Evolutionary conservation across 2,113 vertebrate species (phyloP).

Genomic region (Sakesphorus luctuosus): DNA sequence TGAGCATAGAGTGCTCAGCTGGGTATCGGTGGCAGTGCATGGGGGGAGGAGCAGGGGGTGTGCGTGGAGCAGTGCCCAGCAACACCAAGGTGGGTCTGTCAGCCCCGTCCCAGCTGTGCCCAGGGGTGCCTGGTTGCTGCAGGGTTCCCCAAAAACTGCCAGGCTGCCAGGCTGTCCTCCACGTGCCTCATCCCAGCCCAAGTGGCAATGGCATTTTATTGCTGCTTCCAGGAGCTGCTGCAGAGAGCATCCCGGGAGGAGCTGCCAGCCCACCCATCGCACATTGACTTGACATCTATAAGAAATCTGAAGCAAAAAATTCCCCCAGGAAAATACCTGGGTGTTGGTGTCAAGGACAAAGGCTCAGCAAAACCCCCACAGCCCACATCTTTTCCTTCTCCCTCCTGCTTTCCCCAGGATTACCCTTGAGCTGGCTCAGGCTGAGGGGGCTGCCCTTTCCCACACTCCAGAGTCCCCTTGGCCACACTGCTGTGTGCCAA

Average conservation of each 20-base stretch:
- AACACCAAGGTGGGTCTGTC: neutral
- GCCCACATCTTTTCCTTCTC: neutral
- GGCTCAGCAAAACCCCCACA: neutral
- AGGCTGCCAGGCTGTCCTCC: too few species aligned
- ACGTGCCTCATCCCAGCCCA: rapidly evolving
- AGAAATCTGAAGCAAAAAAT: neutral
- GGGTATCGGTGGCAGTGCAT: neutral
- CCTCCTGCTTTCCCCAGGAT: neutral
- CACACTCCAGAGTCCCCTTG: neutral
- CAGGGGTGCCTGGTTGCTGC: neutral
- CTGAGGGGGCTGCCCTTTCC: neutral
- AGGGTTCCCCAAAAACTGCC: neutral
- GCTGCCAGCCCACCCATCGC: neutral
- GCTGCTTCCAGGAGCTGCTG: neutral
- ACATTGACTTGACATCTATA: neutral
- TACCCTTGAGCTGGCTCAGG: neutral
- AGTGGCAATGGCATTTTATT: neutral
- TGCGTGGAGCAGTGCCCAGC: neutral
- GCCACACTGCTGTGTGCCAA: rapidly evolving
- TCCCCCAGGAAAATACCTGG: neutral
- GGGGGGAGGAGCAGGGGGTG: neutral
- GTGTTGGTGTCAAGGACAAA: rapidly evolving
- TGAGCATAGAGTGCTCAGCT: neutral
- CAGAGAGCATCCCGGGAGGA: neutral
- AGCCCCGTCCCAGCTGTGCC: neutral